A percentile compares a stretch with the other conserved stretches of the same genome.
These are phyloP conservation scores for Nebria brevicollis DNA, from an alignment of 2,888 invertebrate genomes.

Conservation along the genomic window DNA sequence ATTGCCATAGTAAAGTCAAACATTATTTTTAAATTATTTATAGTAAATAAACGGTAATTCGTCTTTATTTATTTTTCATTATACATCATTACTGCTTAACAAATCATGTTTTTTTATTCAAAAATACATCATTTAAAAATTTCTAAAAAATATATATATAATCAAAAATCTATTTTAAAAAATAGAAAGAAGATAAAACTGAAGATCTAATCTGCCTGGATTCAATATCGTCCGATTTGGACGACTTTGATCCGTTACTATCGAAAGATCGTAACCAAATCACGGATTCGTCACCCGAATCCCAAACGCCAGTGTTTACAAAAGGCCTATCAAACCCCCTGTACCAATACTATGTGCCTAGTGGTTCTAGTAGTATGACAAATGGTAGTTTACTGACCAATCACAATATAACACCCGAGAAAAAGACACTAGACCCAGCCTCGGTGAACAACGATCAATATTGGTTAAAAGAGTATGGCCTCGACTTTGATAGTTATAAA, in stretches of 20 bases:
- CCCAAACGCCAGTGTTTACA: constrained; percentile 63
- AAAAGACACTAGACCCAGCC: constrained; percentile 61
- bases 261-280: constrained; percentile 57
- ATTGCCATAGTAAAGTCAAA: too few relatives aligned
- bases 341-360: constrained; percentile 61
- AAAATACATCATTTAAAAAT: too few relatives aligned
- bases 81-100: too few relatives aligned
- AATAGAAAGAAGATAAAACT: constrained; percentile 61
- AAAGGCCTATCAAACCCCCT: constrained; percentile 66
- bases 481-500: constrained; percentile 68
- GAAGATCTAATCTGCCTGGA: constrained; percentile 75
- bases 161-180: neutral
- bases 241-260: constrained; percentile 75
- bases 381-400: constrained; percentile 66
- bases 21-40: too few relatives aligned
- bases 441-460: constrained; percentile 68
- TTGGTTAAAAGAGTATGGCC: constrained; percentile 77
- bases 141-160: too few relatives aligned
- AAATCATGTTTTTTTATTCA: too few relatives aligned
- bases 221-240: constrained; percentile 71
- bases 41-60: too few relatives aligned
- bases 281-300: constrained; percentile 57
- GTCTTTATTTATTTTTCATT: too few relatives aligned
- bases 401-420: constrained; percentile 61
- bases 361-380: constrained; percentile 51